Evolutionary conservation across 2,888 invertebrate species (phyloP).

Genomic region (Lacanobia oleracea): DNA sequence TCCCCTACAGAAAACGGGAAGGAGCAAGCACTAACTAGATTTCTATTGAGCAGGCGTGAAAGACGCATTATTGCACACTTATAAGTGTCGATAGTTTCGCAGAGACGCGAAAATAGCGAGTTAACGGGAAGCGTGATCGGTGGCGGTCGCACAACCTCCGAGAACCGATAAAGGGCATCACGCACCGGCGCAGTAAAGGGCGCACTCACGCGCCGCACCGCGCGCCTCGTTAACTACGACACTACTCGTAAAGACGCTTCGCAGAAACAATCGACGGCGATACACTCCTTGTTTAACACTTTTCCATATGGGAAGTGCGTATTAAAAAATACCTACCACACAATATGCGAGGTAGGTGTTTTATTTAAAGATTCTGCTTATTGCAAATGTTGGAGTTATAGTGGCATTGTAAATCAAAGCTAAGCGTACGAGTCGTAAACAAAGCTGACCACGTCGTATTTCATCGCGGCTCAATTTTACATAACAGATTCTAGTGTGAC

Average conservation of each 20-base stretch:
- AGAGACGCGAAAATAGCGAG: slow-evolving; percentile 86
- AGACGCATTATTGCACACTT: slow-evolving; percentile 78
- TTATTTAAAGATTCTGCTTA: slow-evolving; percentile 68
- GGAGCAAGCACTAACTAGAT: slow-evolving; percentile 68
- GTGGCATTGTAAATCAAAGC: slow-evolving; percentile 66
- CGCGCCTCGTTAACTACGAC: slow-evolving; percentile 86
- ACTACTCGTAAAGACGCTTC: slow-evolving; percentile 86
- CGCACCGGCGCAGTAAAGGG: slow-evolving; percentile 80
- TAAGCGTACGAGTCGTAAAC: slow-evolving; percentile 68
- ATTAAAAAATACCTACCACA: slow-evolving; percentile 54
- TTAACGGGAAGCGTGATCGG: slow-evolving; percentile 84
- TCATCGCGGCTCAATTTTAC: slow-evolving; percentile 67
- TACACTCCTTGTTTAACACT: slow-evolving; percentile 65
- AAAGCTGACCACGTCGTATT: slow-evolving; percentile 70
- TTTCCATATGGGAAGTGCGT: slow-evolving; percentile 50
- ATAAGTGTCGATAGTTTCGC: slow-evolving; percentile 80
- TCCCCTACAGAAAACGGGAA: slow-evolving; percentile 47
- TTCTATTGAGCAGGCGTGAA: slow-evolving; percentile 81
- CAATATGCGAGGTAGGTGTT: slow-evolving; percentile 56
- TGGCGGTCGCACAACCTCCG: slow-evolving; percentile 86
- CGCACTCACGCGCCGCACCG: slow-evolving; percentile 71
- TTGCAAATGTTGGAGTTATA: slow-evolving; percentile 65
- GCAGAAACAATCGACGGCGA: slow-evolving; percentile 82
- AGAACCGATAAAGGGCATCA: slow-evolving; percentile 87
- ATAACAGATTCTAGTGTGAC: slow-evolving; percentile 69